Evolutionary conservation across 2,797 vertebrate genomes (phyloP), one percentile per base, ranked within the genome.

Genomic region (Benthosema pterotum): DNA sequence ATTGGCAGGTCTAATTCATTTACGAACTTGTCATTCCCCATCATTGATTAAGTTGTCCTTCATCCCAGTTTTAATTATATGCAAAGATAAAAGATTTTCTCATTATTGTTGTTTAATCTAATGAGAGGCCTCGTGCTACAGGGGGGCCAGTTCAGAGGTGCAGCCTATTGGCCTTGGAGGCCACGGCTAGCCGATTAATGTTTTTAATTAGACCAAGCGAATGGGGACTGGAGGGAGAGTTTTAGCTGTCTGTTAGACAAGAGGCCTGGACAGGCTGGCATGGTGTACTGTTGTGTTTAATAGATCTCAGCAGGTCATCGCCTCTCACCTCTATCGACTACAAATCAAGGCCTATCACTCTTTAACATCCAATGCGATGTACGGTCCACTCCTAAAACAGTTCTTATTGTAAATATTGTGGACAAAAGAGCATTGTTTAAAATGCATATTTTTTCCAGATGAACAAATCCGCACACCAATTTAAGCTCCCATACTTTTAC

Each of bases 61-160:
- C 91, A 91, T 91, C 92, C 94, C 91, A 89, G 93, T 93, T 96
- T 96, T 98, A 96, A 98, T 98, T 95, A 95, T 94, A 93, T 93
- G 91, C 94, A 92, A 93, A 95, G 94, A 95, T 94, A 96, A 96
- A 96, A 96, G 94, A 96, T 97, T 95, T 95, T 94, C 93, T 96
- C 95, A 95, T 97, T 95, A 96, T 96, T 96, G 95, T 94, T 38
- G 90, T 93, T 95, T 96, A 95, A 96, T 96, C 94, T 96, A 95
- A 96, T 95, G 95, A 94, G 93, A 93, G 92, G 85, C 90, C 94
- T 93, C 94, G 94, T 95, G 94, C 92, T 93, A 95, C 92, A 96
- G 78, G 71, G 90, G 92, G 85, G 93, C 91, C 63, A 91, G 95
- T 96, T 94, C 94, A 96, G 93, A 94, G 95, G 96, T 95, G 91